A percentile compares a stretch with the other conserved stretches of the same genome.
phyloP scores from a whole-genome alignment of 2,888 invertebrate genomes.

The Hetaerina titia region DNA sequence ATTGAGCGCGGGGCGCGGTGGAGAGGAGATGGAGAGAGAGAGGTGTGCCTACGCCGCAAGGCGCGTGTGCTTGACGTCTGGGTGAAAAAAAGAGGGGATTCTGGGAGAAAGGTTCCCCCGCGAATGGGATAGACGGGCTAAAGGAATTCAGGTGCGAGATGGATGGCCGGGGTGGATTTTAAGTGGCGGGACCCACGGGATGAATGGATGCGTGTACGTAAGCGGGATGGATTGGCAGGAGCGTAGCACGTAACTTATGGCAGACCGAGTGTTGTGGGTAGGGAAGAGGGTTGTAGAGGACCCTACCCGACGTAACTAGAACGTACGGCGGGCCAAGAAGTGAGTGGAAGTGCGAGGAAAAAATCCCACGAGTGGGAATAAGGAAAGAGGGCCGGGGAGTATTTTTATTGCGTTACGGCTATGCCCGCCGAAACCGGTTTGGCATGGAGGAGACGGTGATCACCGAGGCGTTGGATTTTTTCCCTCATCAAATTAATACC shows the following conservation, averaged over 20 bases:
- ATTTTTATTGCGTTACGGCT: too few relatives aligned
- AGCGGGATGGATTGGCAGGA: conserved; percentile 28
- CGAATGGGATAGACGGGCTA: background rate
- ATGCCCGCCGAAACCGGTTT: too few relatives aligned
- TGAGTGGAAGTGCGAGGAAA: background rate
- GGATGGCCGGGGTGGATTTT: background rate
- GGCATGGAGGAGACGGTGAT: too few relatives aligned
- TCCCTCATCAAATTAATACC: too few relatives aligned
- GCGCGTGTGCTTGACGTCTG: background rate
- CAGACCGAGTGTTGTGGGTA: background rate
- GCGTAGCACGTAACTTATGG: background rate
- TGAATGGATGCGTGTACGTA: background rate
- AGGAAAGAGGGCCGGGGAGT: too few relatives aligned
- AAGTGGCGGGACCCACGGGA: background rate
- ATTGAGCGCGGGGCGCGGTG: background rate
- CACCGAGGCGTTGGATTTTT: too few relatives aligned
- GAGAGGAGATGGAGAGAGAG: background rate
- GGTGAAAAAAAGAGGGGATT: background rate
- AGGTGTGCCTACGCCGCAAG: background rate
- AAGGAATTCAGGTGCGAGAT: conserved; percentile 16
- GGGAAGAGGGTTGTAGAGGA: conserved; percentile 2
- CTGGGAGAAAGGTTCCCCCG: background rate
- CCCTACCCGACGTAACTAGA: background rate
- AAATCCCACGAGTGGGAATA: too few relatives aligned
- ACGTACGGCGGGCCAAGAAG: background rate